These are phyloP conservation scores for Desoria tigrina DNA, from an alignment of 2,888 invertebrate genomes.

Conservation along the genomic window DNA sequence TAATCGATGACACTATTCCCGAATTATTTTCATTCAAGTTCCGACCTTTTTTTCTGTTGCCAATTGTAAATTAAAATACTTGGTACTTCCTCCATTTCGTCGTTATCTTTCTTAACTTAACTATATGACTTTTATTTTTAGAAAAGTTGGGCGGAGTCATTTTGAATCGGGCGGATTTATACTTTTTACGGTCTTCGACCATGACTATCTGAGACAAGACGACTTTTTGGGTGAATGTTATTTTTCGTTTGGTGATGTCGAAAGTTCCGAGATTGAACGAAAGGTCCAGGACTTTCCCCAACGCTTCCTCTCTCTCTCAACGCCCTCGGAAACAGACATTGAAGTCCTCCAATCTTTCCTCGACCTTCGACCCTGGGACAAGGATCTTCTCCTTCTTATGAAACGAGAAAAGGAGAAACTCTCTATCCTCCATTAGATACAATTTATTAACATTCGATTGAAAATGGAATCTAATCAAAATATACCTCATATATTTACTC, in stretches of 20 bases:
- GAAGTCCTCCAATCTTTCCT: conserved; percentile 56
- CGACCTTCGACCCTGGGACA: conserved; percentile 56
- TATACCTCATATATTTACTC: too few relatives aligned
- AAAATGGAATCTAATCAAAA: too few relatives aligned
- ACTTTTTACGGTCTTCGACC: conserved; percentile 26
- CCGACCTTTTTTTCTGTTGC: too few relatives aligned
- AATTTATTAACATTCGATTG: too few relatives aligned
- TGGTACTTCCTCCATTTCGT: too few relatives aligned
- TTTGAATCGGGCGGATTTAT: conserved; percentile 21
- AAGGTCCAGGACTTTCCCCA: conserved; percentile 14
- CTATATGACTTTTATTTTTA: not conserved
- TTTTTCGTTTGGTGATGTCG: conserved; percentile 10
- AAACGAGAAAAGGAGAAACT: conserved; percentile 53
- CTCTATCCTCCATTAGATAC: too few relatives aligned
- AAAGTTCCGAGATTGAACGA: not conserved
- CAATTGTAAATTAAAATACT: too few relatives aligned
- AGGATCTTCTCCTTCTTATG: conserved; percentile 57
- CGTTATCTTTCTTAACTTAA: too few relatives aligned
- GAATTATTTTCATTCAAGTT: not conserved
- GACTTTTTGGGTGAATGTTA: conserved; percentile 36
- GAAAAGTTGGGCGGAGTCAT: not conserved
- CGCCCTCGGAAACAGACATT: conserved; percentile 20
- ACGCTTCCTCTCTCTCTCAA: conserved; percentile 24
- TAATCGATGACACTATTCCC: not conserved
- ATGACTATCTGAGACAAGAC: conserved; percentile 31